Evolutionary conservation across 2,888 invertebrate species (phyloP), one percentile per base, ranked within the genome.

Genomic region (Thecophora atra): DNA sequence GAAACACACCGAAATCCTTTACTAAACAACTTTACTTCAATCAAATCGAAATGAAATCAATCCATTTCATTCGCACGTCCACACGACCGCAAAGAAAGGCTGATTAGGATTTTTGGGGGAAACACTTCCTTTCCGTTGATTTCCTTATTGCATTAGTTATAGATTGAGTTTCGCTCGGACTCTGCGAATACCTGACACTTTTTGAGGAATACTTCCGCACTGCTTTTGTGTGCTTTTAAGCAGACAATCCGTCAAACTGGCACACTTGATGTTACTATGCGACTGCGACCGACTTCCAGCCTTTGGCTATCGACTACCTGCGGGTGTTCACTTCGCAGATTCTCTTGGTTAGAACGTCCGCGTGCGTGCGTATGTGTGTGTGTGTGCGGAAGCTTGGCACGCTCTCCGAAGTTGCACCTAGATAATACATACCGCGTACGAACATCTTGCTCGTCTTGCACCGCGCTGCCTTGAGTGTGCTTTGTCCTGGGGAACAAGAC

Each of bases 261-360:
- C 84, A 80, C 82, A 82, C 81, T 80, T 82, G 83, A 83, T 80
- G 84, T 82, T 84, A 82, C 80, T 81, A 81, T 83, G 80, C 85
- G 83, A 85, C 83, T 85, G 84, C 84, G 83, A 81, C 81, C 81
- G 83, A 84, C 83, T 82, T 84, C 84, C 83, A 86, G 85, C 86
- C 87, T 80, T 85, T 83, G 86, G 86, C 86, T 83, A 86, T 86
- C 82, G 81, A 84, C 83, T 83, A 85, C 86, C 87, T 85, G 85
- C 85, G 84, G 86, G 86, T 85, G 85, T 84, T 83, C 82, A 80
- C 83, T 82, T 82, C 82, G 81, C 81, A 84, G 84, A 83, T 83
- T 81, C 85, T 83, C 85, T 80, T 82, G 81, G 79, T 80, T 81
- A 79, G 80, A 52, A 78, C 79, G 78, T 77, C 78, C 75, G 76